Evolutionary conservation across 2,888 invertebrate genomes (phyloP).

Genomic region (Aelia acuminata): DNA sequence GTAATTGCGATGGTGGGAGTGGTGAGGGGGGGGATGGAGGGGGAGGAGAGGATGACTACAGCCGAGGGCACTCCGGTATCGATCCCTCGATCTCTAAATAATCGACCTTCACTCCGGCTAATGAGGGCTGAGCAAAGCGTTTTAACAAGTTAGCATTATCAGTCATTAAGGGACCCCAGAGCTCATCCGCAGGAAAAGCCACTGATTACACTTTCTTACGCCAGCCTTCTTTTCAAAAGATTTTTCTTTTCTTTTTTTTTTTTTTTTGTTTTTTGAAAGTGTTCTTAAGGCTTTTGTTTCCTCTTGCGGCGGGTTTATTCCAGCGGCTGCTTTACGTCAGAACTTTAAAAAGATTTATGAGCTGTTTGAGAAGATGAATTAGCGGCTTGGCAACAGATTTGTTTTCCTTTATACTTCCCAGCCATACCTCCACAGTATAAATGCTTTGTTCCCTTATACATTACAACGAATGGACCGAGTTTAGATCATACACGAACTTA

Average conservation of each 20-base stretch:
- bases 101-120: constrained; percentile 2
- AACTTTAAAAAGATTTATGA: constrained; percentile 32
- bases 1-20: not conserved
- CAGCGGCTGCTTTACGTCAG: not conserved
- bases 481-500: no score
- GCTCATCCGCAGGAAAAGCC: constrained; percentile 43
- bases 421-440: not conserved
- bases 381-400: not conserved
- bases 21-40: not conserved
- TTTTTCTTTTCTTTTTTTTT: no score
- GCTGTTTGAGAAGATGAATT: constrained; percentile 13
- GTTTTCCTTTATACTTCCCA: not conserved
- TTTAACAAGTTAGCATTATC: constrained; percentile 42
- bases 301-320: constrained; percentile 13
- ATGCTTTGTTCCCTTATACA: not conserved
- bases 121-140: constrained; percentile 36
- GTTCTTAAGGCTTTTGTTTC: not conserved
- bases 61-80: not conserved
- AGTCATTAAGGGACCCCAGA: constrained; percentile 35
- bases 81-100: not conserved
- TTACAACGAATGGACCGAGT: no score
- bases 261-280: not conserved
- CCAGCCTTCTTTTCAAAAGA: not conserved
- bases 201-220: constrained; percentile 40
- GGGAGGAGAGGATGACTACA: not conserved